A percentile compares a stretch with the other conserved stretches of the same genome.
Conservation (phyloP, 2,113 vertebrate species). For the Emberiza fucata region DNA sequence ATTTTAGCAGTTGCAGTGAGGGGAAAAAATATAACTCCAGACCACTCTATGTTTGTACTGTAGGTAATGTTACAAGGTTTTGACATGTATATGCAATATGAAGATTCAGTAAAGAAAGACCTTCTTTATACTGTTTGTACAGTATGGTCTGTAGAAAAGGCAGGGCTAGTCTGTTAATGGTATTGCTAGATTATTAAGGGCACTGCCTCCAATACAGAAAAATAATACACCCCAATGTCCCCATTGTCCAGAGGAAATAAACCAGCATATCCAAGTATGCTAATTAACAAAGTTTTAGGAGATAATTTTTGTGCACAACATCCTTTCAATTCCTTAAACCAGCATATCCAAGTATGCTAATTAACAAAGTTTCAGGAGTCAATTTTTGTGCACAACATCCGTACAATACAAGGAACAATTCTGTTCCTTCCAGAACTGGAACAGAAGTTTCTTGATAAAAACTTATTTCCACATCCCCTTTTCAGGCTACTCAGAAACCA, state of each 20-base stretch:
- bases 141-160: background rate
- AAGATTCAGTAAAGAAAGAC: background rate
- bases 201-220: background rate
- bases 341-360: background rate
- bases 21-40: background rate
- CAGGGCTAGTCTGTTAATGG: background rate
- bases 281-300: background rate
- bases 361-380: background rate
- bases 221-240: background rate
- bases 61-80: background rate
- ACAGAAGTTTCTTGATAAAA: background rate
- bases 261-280: background rate
- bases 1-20: background rate
- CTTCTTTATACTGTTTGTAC: background rate
- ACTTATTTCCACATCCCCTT: background rate
- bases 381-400: background rate
- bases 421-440: background rate
- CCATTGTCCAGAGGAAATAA: background rate
- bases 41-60: background rate
- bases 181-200: background rate
- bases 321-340: background rate
- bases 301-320: background rate
- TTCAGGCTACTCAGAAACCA: background rate
- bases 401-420: background rate
- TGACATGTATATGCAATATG: background rate